Base-by-base conservation (phyloP, 2,113 vertebrate genomes). In the Nanorana parkeri region DNA sequence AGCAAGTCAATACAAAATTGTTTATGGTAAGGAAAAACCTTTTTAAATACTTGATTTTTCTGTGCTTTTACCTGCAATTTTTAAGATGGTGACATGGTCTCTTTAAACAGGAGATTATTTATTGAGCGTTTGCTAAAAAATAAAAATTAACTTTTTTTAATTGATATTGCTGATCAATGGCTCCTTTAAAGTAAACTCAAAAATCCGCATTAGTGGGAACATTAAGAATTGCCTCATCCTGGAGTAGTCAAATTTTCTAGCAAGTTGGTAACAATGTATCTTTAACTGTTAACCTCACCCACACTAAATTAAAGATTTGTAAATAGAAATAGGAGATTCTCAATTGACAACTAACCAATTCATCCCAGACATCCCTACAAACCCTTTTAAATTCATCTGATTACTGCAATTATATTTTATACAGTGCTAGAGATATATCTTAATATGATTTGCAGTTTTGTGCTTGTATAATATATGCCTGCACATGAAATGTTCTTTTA, bases 381-480 rank as follows among this genome's bases (percentile, higher is more conserved):
- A 17, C 47, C 32, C 58, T 60, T 52, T 41, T 41, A 11, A 13
- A 58, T 68, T 56, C 17, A 32, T 76, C 64, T 65, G 47, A 76
- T 65, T 58, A 56, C 67, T 47, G 32, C 71, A 67, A 67, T 66
- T 78, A 78, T 47, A 76, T 75, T 82, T 76, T n/a, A 60, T 67
- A 68, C 47, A 24, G 17, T 65, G 52, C 51, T 55, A 13, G 47
- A 56, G 55, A 69, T 52, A 77, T 21, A 54, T 66, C 41, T 16
- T 73, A 74, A 67, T 66, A 74, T 24, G 63, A 76, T 82, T 82
- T 64, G 29, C 52, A 82, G 26, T 58, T 67, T 26, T 66, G 80
- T 41, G 17, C 64, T 55, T 17, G 21, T 41, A 28, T 36, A 72
- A 54, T 72, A 24, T 71, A 58, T 17, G 13, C 29, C 24, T n/a